Evolutionary conservation across 2,113 vertebrate genomes (phyloP), one percentile per base, ranked within the genome.

Genomic region (Sialia sialis): DNA sequence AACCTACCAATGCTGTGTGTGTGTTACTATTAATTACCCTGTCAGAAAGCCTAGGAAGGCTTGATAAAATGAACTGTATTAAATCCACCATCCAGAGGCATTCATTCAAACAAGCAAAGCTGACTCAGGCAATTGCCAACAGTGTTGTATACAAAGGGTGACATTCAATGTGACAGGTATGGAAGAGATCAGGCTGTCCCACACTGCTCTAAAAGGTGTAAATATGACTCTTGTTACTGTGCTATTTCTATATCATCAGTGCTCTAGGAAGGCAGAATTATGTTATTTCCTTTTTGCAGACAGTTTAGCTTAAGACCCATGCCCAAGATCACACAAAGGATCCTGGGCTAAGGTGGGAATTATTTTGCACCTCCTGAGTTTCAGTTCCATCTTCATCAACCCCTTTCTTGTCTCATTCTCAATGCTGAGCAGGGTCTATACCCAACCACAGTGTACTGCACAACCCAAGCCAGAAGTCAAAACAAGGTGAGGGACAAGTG

Each of bases 11-110:
- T 30, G 59, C 32, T 88, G 19, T 49, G 29, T 60, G 12, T 34
- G 41, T 66, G 9, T 36, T 80, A n/a, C 55, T 81, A 13, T 70
- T 89, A 95, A 90, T 56, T 70, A 77, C 51, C 44, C 23, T 81
- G 64, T 72, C 93, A 91, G 91, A 80, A 74, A 86, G 46, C 32
- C 43, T 26, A n/a, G 82, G 44, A 85, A 75, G 74, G 43, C 21
- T 63, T 55, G 48, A 78, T 75, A 77, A 93, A 90, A 84, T 19
- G 43, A 82, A 3, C 54, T 82, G 30, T 23, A 34, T 86, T 86
- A 80, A 95, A 90, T 54, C 36, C 38, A 49, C 39, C 55, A 48
- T 59, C 43, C 64, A 88, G 59, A 51, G 19, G 25, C 51, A 86
- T 55, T 85, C 4, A n/a, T 70, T 78, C 51, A 75, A 52, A 91